Evolutionary conservation across 2,888 invertebrate genomes (phyloP).

Genomic region (Oasisia sp.): DNA sequence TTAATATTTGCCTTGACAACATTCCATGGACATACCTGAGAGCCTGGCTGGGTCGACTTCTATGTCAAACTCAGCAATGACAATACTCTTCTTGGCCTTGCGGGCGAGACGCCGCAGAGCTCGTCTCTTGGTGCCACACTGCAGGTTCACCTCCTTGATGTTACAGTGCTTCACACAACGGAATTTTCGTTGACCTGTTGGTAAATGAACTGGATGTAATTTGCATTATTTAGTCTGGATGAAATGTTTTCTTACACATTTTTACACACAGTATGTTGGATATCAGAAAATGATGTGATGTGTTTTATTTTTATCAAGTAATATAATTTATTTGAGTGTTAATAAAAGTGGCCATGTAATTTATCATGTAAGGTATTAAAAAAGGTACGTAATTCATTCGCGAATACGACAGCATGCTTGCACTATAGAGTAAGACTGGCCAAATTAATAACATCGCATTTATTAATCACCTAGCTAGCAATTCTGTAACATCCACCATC

Average conservation of each 20-base stretch:
- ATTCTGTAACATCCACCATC: too few relatives aligned
- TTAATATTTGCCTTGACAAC: too few relatives aligned
- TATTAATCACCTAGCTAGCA: too few relatives aligned
- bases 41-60: constrained; percentile 46
- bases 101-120: constrained; percentile 45
- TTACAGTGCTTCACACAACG: constrained; percentile 51
- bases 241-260: background rate
- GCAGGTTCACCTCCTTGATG: constrained; percentile 48
- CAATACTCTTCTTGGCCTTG: constrained; percentile 40
- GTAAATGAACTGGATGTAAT: background rate
- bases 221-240: background rate
- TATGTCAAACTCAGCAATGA: constrained; percentile 55
- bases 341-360: background rate
- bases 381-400: background rate
- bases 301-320: background rate
- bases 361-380: background rate
- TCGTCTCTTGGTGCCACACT: constrained; percentile 47
- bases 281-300: background rate
- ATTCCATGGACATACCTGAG: constrained; percentile 30
- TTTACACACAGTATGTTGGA: background rate
- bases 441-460: too few relatives aligned
- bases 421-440: too few relatives aligned
- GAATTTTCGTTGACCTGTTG: constrained; percentile 49
- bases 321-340: background rate
- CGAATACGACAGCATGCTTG: background rate